Conservation (phyloP, 2,888 invertebrate genomes). For the Acanthopleura granulata region DNA sequence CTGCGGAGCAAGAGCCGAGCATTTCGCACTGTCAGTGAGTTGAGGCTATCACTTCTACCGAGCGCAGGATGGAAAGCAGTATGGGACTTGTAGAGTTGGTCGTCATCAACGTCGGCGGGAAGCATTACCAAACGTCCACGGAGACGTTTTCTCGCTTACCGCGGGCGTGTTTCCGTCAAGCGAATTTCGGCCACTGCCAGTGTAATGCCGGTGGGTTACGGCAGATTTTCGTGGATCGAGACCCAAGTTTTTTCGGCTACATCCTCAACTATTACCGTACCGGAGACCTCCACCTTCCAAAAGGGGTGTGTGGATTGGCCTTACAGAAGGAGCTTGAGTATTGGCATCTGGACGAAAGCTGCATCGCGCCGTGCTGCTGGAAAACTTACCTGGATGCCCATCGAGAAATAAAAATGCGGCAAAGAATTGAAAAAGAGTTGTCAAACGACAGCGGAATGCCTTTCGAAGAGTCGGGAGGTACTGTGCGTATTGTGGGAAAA, state of each 20-base stretch:
- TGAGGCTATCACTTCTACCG: neutral
- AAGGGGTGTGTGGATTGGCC: neutral
- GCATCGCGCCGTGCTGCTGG: conserved; percentile 14
- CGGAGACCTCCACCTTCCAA: conserved; percentile 1
- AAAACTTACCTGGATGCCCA: conserved; percentile 13
- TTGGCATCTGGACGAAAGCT: conserved; percentile 3
- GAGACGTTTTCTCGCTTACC: neutral
- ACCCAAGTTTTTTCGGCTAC: conserved; percentile 1
- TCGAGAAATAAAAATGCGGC: neutral
- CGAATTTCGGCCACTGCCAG: neutral
- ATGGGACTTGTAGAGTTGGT: neutral
- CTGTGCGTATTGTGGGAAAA: neutral
- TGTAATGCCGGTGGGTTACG: neutral
- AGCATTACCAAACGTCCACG: conserved; percentile 4
- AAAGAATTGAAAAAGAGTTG: conserved; percentile 15
- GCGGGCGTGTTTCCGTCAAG: neutral
- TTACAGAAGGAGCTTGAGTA: neutral
- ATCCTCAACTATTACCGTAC: conserved; percentile 15
- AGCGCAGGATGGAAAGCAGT: neutral
- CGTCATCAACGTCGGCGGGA: conserved; percentile 10
- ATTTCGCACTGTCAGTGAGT: too few species aligned
- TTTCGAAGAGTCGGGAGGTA: neutral
- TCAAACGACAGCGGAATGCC: neutral
- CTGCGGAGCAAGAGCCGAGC: too few species aligned
- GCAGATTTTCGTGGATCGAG: conserved; percentile 6